These are phyloP conservation scores for Rhagophthalmus giganteus DNA, from an alignment of 2,888 invertebrate species.

Conservation along the genomic window DNA sequence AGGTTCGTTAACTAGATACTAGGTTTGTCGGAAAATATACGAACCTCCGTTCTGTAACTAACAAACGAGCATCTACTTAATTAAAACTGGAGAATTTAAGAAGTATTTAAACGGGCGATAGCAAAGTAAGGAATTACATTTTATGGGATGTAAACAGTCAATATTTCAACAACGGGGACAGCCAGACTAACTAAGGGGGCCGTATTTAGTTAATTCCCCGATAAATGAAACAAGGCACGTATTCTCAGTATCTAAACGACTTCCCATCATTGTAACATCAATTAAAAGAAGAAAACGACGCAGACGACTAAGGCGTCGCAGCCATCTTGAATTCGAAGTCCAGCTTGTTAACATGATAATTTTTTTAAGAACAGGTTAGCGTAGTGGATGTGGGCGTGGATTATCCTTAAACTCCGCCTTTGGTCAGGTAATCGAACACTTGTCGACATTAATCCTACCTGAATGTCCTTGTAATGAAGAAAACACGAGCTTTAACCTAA, in stretches of 20 bases:
- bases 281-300: conserved; percentile 50
- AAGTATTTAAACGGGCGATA: conserved; percentile 27
- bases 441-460: conserved; percentile 46
- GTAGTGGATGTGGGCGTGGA: conserved; percentile 49
- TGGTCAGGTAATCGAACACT: conserved; percentile 50
- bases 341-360: conserved; percentile 53
- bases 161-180: conserved; percentile 30
- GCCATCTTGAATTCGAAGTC: conserved; percentile 53
- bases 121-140: conserved; percentile 29
- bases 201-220: conserved; percentile 45
- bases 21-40: too few species aligned
- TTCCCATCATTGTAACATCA: conserved; percentile 53
- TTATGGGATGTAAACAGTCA: conserved; percentile 33
- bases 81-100: conserved; percentile 25
- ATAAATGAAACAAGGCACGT: conserved; percentile 53
- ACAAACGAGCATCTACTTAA: conserved; percentile 27
- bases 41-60: too few species aligned
- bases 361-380: conserved; percentile 52
- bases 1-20: too few species aligned
- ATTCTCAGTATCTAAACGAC: conserved; percentile 51
- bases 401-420: conserved; percentile 42
- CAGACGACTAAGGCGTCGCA: conserved; percentile 52
- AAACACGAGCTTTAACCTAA: conserved; percentile 40
- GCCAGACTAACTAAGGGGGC: conserved; percentile 28
- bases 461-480: conserved; percentile 41